Conservation (phyloP, 2,888 invertebrate species). For the Nipponacmea schrenckii region DNA sequence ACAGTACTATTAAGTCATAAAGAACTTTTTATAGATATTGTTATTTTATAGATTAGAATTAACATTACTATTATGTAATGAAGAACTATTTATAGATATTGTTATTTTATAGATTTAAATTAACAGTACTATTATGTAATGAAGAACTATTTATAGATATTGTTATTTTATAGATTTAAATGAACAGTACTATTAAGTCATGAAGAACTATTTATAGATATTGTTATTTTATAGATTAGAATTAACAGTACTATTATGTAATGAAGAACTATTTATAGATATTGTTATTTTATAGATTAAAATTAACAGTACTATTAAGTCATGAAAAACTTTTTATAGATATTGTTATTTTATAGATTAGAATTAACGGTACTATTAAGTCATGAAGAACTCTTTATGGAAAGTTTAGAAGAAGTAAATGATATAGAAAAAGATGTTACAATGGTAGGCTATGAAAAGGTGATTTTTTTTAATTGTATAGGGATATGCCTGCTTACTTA, state of each 20-base stretch:
- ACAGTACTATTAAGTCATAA: too few species aligned
- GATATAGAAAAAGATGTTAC: constrained; percentile 27
- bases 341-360: constrained; percentile 36
- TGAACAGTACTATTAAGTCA: too few species aligned
- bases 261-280: constrained; percentile 51
- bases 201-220: too few species aligned
- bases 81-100: too few species aligned
- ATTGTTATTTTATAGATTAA: background rate
- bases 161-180: too few species aligned
- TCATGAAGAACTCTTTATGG: constrained; percentile 53
- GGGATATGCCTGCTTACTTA: too few species aligned
- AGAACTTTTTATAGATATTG: background rate
- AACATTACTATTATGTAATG: constrained; percentile 17
- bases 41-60: constrained; percentile 45
- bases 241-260: constrained; percentile 55
- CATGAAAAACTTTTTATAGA: too few species aligned
- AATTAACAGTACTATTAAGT: too few species aligned
- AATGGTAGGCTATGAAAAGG: constrained; percentile 54
- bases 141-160: constrained; percentile 43
- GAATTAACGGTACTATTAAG: constrained; percentile 58
- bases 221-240: constrained; percentile 44
- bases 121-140: too few species aligned
- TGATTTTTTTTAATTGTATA: constrained; percentile 14
- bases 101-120: too few species aligned
- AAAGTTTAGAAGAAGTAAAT: constrained; percentile 14